Base-by-base conservation (phyloP, 2,888 invertebrate genomes). In the Kryphioiulus occultus region DNA sequence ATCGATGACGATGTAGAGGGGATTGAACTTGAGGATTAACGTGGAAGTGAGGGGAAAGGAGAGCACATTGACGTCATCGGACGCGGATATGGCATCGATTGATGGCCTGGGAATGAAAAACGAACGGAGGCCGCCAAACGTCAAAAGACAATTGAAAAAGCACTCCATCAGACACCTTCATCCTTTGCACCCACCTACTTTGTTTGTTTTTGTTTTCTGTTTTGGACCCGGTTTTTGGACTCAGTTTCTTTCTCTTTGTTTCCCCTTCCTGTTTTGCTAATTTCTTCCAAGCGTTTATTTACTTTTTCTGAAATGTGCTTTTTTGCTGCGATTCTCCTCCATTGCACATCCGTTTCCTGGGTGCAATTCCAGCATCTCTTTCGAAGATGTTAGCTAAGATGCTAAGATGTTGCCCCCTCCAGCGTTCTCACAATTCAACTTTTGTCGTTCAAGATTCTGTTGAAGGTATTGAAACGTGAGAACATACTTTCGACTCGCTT, bases 1-100 rank as follows among this genome's bases (percentile, higher is more conserved):
- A 32, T 83, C 35, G 83, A 83, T 83, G 83, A 83, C 83, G 83
- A 83, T 83, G 32, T 83, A 83, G 83, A 83, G 83, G 83, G 83
- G 83, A 83, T 83, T 83, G 83, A 83, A 83, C 83, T 83, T 83
- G 83, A 83, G 83, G 83, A 83, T 83, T 83, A 39, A 53, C 30
- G 86, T 47, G 53, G 59, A 32, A 53, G 47, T 42, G 53, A 12
- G 17, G 35, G 30, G 32, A 86, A 47, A 86, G 12, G 44, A 44
- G 86, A 53, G 86, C 86, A 30, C 47, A 53, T 85, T 86, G 86
- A 86, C 86, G 86, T 86, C 86, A 86, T 53, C 83, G 32, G 83
- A 83, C 83, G 83, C 32, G 39, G 83, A 59, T 59, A 83, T 83
- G 32, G 17, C 83, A 83, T 83, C 39, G 83, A 83, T 83, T 39